A percentile compares a stretch with the other conserved stretches of the same genome.
phyloP scores from a whole-genome alignment of 92 coral and sea anemone genomes.

The Heteractis magnifica region DNA sequence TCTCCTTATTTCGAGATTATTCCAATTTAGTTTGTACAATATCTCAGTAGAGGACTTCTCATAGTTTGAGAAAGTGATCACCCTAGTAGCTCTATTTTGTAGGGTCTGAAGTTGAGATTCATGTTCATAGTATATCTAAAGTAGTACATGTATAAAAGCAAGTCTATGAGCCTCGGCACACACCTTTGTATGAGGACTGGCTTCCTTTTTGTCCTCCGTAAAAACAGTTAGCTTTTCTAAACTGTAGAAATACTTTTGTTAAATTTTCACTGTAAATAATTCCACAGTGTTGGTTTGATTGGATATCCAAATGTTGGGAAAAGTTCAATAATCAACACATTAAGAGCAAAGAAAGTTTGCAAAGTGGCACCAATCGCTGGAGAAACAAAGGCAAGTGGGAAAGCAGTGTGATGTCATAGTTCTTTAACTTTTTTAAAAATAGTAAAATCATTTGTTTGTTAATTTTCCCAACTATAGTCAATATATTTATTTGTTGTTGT shows the following conservation, averaged over 20 bases:
- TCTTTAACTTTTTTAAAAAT: background rate
- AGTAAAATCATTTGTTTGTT: background rate
- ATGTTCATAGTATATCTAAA: too few species aligned
- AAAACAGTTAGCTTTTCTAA: too few species aligned
- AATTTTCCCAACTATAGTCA: background rate
- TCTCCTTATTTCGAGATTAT: background rate
- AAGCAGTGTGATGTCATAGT: background rate
- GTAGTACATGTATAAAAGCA: too few species aligned
- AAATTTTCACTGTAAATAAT: background rate
- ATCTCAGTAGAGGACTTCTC: background rate
- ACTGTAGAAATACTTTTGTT: too few species aligned
- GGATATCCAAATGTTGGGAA: conserved; percentile 99
- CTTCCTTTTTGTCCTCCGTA: too few species aligned
- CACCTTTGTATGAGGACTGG: too few species aligned
- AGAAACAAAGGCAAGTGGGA: conserved; percentile 80
- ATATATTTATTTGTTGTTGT: too few species aligned
- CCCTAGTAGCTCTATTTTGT: background rate
- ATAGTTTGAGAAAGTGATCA: background rate
- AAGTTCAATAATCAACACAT: conserved; percentile 93
- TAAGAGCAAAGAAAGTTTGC: conserved; percentile 91
- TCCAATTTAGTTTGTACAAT: background rate
- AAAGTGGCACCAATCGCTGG: conserved; percentile 99
- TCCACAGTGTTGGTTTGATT: conserved; percentile 86
- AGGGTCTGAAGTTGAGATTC: background rate
- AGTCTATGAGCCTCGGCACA: too few species aligned